These are phyloP conservation scores for Eospalax fontanierii DNA, from an alignment of 2,797 vertebrate species.

Conservation along the genomic window DNA sequence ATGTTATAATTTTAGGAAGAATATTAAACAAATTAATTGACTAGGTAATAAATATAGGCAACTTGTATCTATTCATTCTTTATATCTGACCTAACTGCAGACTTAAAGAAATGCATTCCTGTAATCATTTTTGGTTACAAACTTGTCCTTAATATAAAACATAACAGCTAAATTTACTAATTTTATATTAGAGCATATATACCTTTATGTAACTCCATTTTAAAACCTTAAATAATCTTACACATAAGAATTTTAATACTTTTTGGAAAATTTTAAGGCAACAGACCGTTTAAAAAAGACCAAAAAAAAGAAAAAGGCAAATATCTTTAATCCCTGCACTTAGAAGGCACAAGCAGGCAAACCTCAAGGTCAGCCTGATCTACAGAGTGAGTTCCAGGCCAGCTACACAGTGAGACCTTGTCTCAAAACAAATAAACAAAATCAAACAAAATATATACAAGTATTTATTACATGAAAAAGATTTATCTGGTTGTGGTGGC, in stretches of 20 bases:
- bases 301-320: too few relatives aligned
- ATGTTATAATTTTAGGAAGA: slow-evolving; percentile 21
- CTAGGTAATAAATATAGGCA: slow-evolving; percentile 49
- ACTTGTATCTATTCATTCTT: neutral
- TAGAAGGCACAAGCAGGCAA: too few relatives aligned
- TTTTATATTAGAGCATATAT: neutral
- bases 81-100: neutral
- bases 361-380: too few relatives aligned
- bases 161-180: slow-evolving; percentile 46
- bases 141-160: slow-evolving; percentile 58
- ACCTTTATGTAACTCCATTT: slow-evolving; percentile 54
- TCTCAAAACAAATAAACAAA: too few relatives aligned
- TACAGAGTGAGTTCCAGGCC: too few relatives aligned
- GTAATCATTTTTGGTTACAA: slow-evolving; percentile 72
- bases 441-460: too few relatives aligned
- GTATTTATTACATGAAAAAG: too few relatives aligned
- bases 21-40: slow-evolving; percentile 63
- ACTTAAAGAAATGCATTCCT: slow-evolving; percentile 1
- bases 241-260: slow-evolving; percentile 42
- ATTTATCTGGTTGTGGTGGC: too few relatives aligned
- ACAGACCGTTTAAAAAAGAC: too few relatives aligned
- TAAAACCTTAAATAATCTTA: slow-evolving; percentile 50
- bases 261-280: neutral
- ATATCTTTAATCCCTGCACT: too few relatives aligned
- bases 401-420: too few relatives aligned